Base-by-base conservation (phyloP, 2,113 vertebrate genomes). In the Phylloscopus whistleri region DNA sequence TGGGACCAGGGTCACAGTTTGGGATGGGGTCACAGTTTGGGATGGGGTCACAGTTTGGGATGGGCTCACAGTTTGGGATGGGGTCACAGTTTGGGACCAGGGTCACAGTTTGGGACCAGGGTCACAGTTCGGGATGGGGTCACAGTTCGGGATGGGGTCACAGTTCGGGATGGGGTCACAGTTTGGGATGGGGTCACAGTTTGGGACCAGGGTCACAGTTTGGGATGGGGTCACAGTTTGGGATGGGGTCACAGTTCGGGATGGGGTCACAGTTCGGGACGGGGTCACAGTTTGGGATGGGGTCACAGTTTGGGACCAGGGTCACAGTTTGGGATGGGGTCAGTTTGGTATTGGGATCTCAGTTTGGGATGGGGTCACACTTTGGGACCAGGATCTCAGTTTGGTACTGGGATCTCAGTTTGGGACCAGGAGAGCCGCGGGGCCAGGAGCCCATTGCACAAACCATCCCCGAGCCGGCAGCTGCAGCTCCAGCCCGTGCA, bases 341-440 rank as follows among this genome's bases (percentile, higher is more conserved):
- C 9, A 7, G n/a, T n/a, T n/a, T n/a, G n/a, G n/a, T n/a, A n/a
- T n/a, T 4, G 18, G 39, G 62, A 22, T 31, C 39, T 0, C 12
- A 6, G 3, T 19, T 5, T 27, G 23, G 24, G 31, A 16, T 2
- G 8, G 10, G 49, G 23, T 60, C n/a, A 3, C 13, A 37, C 3
- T 13, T 17, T 59, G 26, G 14, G 19, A 43, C 0, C n/a, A 19
- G n/a, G 48, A 7, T 37, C n/a, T 49, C 13, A 35, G 26, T 28
- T 13, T 30, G 44, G n/a, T 4, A 18, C 21, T 21, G 44, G 39
- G 39, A 15, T 41, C 15, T 13, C 59, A 10, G 8, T 20, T 9
- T 43, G 35, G 22, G 28, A 21, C 5, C 2, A 2, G 44, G 27
- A 23, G 31, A 44, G 13, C 56, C 3, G 0, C 3, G 0, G 37